Percentiles rank a stretch among this genome's conserved stretches.
Conservation (phyloP, 2,888 invertebrate species). For the Machimus atricapillus region DNA sequence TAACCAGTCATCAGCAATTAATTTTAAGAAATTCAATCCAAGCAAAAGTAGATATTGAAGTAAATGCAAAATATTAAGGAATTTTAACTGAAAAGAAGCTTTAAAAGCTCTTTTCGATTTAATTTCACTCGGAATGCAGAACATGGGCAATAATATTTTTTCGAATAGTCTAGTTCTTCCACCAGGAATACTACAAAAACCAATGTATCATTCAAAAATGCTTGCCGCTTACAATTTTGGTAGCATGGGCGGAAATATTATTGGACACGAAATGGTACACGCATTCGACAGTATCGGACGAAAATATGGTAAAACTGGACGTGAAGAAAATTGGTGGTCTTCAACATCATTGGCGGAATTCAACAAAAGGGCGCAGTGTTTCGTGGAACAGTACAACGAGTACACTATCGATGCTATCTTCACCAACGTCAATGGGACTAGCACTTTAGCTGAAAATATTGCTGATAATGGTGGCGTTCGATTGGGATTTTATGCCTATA, state of each 20-base stretch:
- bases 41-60: background rate
- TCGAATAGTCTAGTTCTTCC: background rate
- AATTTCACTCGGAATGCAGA: too few relatives aligned
- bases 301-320: constrained; percentile 1
- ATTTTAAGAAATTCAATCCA: background rate
- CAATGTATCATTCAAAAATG: constrained; percentile 1
- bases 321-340: background rate
- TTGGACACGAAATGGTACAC: constrained; percentile 8
- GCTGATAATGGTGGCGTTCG: constrained; percentile 44
- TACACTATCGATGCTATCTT: background rate
- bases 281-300: constrained; percentile 47
- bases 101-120: too few relatives aligned
- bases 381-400: background rate
- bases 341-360: background rate
- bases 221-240: constrained; percentile 2
- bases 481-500: constrained; percentile 38
- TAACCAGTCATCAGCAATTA: background rate
- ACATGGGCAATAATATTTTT: background rate
- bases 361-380: background rate
- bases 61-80: background rate
- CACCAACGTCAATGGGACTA: background rate
- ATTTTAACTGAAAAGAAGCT: too few relatives aligned
- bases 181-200: constrained; percentile 6
- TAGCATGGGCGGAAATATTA: background rate
- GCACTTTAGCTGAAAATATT: constrained; percentile 43